These are phyloP conservation scores for Apis cerana DNA, from an alignment of 1,140 invertebrate genomes.

Conservation along the genomic window DNA sequence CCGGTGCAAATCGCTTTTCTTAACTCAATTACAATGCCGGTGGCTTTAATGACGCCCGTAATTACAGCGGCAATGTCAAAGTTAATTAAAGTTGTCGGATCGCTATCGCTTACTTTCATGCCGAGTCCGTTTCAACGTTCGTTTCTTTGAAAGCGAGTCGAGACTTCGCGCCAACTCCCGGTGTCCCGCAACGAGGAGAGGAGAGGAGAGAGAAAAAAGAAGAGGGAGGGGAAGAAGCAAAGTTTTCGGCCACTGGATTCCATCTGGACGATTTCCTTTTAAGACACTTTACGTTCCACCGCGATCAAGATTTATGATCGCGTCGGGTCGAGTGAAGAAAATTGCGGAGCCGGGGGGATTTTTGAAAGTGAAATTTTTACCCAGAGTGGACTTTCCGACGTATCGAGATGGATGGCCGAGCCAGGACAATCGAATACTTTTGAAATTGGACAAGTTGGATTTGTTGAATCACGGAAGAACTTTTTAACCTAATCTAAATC, in stretches of 20 bases:
- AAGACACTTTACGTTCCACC: not conserved
- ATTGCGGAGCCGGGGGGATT: not conserved
- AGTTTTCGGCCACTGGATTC: slow-evolving; percentile 17
- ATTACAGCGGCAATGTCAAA: slow-evolving; percentile 69
- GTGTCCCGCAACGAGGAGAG: too few species aligned
- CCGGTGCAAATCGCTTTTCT: slow-evolving; percentile 64
- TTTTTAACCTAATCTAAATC: too few species aligned
- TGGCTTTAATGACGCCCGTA: slow-evolving; percentile 65
- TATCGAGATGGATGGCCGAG: not conserved
- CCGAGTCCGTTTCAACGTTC: slow-evolving; percentile 49
- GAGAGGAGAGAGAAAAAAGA: not conserved
- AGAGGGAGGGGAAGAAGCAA: not conserved
- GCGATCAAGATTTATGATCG: not conserved
- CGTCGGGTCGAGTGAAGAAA: too few species aligned
- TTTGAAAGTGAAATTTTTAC: not conserved
- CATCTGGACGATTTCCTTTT: slow-evolving; percentile 31
- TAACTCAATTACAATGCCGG: slow-evolving; percentile 69
- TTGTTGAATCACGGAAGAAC: too few species aligned
- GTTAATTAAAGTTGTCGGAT: slow-evolving; percentile 70
- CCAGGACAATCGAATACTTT: too few species aligned
- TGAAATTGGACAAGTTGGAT: too few species aligned
- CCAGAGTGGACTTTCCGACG: not conserved
- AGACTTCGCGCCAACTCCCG: slow-evolving; percentile 36
- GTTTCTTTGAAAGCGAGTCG: slow-evolving; percentile 35
- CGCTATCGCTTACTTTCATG: slow-evolving; percentile 66